A percentile compares a stretch with the other conserved stretches of the same genome.
Conservation (phyloP, 1,140 invertebrate genomes). For the Drosophila seguyi region DNA sequence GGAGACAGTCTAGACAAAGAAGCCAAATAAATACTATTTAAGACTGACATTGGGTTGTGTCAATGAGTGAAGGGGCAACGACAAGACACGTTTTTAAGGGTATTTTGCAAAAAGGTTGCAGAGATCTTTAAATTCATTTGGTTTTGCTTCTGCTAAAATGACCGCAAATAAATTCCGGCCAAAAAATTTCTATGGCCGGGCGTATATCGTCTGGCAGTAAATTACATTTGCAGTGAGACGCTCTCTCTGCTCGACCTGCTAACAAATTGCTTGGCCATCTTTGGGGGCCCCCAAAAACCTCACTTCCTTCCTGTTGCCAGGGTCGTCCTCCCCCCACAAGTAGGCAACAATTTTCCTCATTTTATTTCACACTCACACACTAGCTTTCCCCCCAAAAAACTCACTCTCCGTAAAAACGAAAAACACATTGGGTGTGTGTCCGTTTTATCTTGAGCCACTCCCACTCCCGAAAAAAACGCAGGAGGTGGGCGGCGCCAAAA, state of each 20-base stretch:
- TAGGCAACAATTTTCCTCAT: conserved; percentile 54
- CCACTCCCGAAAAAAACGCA: conserved; percentile 9
- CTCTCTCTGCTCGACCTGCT: conserved; percentile 35
- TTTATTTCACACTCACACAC: conserved; percentile 43
- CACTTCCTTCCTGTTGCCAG: conserved; percentile 18
- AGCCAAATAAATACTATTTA: conserved; percentile 5
- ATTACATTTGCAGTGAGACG: conserved; percentile 52
- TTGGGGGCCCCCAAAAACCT: conserved; percentile 15
- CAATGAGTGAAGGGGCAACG: conserved; percentile 2
- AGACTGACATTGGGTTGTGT: background rate
- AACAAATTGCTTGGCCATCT: conserved; percentile 55
- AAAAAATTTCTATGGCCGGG: conserved; percentile 33
- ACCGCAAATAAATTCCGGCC: conserved; percentile 40
- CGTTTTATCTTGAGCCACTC: conserved; percentile 29
- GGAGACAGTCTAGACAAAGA: conserved; percentile 17
- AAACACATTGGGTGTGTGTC: conserved; percentile 50
- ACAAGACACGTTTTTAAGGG: background rate
- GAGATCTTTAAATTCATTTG: conserved; percentile 38
- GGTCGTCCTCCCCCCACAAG: conserved; percentile 12
- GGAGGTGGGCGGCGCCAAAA: conserved; percentile 3
- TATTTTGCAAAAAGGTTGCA: background rate
- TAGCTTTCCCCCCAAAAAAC: background rate
- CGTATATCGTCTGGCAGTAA: conserved; percentile 48
- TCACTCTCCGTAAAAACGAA: conserved; percentile 32
- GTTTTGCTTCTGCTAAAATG: conserved; percentile 32